Conservation (phyloP, 2,888 invertebrate species). For the Gisinianus flammeolus region DNA sequence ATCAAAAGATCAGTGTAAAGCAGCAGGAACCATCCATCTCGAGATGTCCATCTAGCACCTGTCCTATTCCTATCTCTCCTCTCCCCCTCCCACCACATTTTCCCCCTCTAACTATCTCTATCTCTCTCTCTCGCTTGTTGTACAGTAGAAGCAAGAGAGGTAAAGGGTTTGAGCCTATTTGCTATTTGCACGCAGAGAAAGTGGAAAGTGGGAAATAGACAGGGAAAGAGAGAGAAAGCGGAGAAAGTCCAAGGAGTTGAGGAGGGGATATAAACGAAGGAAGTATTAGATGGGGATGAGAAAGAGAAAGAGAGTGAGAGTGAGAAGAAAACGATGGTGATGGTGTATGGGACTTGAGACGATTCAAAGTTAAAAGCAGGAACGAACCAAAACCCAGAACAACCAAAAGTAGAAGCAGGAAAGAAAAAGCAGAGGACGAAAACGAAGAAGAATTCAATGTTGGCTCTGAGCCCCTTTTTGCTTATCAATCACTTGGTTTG, state of each 20-base stretch:
- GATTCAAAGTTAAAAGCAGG: background rate
- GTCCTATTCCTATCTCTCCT: conserved; percentile 32
- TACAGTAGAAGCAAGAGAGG: background rate
- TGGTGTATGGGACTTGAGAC: background rate
- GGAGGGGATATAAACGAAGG: background rate
- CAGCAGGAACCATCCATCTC: conserved; percentile 34
- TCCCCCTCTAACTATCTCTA: background rate
- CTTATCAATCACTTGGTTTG: conserved; percentile 35
- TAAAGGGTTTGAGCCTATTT: no score
- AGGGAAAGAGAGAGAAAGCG: background rate
- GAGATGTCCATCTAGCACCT: conserved; percentile 40
- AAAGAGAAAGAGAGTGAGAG: background rate
- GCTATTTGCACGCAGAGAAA: no score
- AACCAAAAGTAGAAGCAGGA: background rate
- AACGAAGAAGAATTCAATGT: conserved; percentile 24
- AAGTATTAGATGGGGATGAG: background rate
- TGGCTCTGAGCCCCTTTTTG: conserved; percentile 29
- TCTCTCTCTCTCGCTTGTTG: background rate
- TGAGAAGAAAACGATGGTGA: background rate
- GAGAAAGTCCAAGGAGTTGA: background rate
- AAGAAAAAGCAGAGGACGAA: background rate
- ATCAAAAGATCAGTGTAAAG: conserved; percentile 42
- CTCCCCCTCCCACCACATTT: background rate
- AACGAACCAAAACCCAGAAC: background rate
- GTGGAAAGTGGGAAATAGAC: background rate